A percentile compares a stretch with the other conserved stretches of the same genome.
phyloP scores from a whole-genome alignment of 2,113 vertebrate genomes.

The Tragelaphus strepsiceros region DNA sequence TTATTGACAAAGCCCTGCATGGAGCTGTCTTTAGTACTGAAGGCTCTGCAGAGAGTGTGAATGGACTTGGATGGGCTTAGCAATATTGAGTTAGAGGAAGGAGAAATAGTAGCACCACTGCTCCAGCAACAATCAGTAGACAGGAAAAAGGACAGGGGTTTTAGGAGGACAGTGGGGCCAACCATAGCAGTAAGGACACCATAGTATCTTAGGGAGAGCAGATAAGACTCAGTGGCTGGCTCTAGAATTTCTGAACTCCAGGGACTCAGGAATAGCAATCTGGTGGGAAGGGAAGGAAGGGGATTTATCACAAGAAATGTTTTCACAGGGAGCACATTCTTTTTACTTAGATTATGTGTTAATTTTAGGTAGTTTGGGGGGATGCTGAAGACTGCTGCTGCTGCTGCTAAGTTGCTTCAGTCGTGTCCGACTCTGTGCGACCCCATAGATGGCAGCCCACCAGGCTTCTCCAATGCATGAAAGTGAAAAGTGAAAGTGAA shows the following conservation, averaged over 20 bases:
- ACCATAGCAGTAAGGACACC: background rate
- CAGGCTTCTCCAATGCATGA: too few relatives aligned
- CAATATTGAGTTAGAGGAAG: background rate
- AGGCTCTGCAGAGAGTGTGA: background rate
- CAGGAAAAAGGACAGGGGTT: background rate
- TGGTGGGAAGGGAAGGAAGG: background rate
- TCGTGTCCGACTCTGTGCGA: too few relatives aligned
- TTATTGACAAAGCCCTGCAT: background rate
- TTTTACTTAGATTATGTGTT: background rate
- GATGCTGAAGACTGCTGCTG: background rate
- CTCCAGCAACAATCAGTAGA: background rate
- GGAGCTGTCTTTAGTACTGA: background rate
- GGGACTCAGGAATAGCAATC: background rate
- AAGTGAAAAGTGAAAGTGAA: too few relatives aligned
- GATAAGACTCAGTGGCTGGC: background rate
- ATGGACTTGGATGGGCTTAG: background rate
- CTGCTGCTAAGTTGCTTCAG: too few relatives aligned
- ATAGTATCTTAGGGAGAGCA: background rate
- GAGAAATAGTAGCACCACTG: background rate
- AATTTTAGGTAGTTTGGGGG: background rate
- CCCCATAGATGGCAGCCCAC: too few relatives aligned
- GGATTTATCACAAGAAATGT: background rate
- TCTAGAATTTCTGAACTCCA: background rate
- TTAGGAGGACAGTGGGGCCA: background rate
- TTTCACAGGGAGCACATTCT: background rate